Conservation (phyloP, 2,888 invertebrate genomes). For the Congeria kusceri region DNA sequence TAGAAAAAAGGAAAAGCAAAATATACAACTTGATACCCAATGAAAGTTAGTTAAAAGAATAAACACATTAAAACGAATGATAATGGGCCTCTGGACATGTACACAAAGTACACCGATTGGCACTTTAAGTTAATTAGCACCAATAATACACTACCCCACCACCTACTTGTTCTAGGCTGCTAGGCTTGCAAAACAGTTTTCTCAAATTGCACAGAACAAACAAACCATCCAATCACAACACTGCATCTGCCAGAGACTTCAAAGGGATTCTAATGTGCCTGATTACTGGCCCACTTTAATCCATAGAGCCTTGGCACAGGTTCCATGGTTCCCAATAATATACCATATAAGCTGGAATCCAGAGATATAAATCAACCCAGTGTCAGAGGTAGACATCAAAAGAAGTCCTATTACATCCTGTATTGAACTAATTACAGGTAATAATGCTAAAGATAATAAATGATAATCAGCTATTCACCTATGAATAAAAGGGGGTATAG, state of each 20-base stretch:
- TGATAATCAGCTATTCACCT: not conserved
- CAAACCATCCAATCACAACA: not conserved
- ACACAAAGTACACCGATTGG: too few species aligned
- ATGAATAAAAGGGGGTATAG: not conserved
- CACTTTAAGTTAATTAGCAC: too few species aligned
- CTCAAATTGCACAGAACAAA: conserved; percentile 1
- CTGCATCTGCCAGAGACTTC: not conserved
- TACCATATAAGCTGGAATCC: too few species aligned
- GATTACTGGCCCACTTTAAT: not conserved
- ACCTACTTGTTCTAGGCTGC: too few species aligned
- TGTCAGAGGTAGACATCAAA: conserved; percentile 32
- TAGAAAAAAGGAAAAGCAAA: too few species aligned
- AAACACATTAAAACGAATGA: too few species aligned
- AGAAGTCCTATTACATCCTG: conserved; percentile 47
- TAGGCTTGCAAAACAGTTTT: not conserved
- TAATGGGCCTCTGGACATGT: too few species aligned
- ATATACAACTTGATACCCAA: too few species aligned
- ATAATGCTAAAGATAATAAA: not conserved
- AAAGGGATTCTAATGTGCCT: not conserved
- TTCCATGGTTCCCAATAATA: too few species aligned
- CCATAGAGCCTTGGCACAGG: not conserved
- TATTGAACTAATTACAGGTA: conserved; percentile 26
- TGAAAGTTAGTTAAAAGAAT: too few species aligned
- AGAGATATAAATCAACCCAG: too few species aligned
- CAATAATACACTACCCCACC: too few species aligned